Conservation (phyloP, 2,797 vertebrate genomes). For the Thripadectes ignobilis region DNA sequence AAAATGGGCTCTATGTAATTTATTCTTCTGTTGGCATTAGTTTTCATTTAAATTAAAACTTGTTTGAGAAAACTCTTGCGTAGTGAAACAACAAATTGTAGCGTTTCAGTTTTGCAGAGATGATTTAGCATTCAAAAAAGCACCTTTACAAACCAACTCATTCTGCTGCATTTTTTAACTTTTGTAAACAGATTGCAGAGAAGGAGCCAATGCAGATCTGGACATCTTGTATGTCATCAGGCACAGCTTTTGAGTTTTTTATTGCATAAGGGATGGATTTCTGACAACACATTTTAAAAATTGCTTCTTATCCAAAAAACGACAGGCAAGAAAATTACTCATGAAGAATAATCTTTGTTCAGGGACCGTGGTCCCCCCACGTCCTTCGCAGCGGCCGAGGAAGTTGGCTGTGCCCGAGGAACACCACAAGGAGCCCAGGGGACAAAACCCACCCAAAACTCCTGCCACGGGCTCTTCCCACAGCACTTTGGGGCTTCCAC, state of each 20-base stretch:
- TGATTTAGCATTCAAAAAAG: slow-evolving; percentile 68
- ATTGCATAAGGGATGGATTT: slow-evolving; percentile 72
- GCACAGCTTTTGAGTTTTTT: slow-evolving; percentile 70
- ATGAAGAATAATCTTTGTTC: slow-evolving; percentile 65
- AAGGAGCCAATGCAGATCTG: slow-evolving; percentile 72
- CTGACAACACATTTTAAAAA: slow-evolving; percentile 75
- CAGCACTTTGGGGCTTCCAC: not conserved
- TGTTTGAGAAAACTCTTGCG: not conserved
- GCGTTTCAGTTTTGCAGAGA: not conserved
- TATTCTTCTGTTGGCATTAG: not conserved
- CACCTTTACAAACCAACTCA: slow-evolving; percentile 64
- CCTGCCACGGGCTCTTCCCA: not conserved
- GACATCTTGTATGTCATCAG: slow-evolving; percentile 70
- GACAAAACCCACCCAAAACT: not conserved
- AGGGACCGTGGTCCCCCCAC: not conserved
- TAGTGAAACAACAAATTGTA: not conserved
- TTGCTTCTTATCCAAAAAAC: slow-evolving; percentile 69
- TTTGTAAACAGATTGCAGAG: slow-evolving; percentile 73
- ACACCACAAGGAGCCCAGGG: not conserved
- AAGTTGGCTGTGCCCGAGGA: not conserved
- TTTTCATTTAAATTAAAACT: not conserved
- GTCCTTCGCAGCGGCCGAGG: not conserved
- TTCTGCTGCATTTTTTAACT: slow-evolving; percentile 67
- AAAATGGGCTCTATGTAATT: not conserved
- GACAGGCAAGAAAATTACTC: slow-evolving; percentile 59